Evolutionary conservation across 53 echinoderm and acorn worm genomes (phyloP), one percentile per base, ranked within the genome.

Genomic region (Echinarachnius parma): DNA sequence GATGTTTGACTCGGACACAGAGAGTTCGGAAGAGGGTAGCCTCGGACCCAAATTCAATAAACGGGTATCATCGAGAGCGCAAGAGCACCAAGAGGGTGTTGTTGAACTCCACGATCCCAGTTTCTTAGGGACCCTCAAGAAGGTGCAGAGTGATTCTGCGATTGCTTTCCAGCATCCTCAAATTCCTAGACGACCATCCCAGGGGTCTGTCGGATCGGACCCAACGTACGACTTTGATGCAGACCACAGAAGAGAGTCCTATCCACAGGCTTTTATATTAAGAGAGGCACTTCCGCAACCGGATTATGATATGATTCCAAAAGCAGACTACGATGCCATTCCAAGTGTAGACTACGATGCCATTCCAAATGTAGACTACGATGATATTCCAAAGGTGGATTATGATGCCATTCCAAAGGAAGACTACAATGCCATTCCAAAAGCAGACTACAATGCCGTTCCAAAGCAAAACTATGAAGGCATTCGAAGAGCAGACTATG

Each of bases 1-100:
- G 32, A 52, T 68, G 68, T 68, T 68, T 68, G 68, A 68, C 30
- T 50, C 53, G 5, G 68, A 52, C 31, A 53, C 68, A 3, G 68
- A 68, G 21, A 68, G 68, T 21, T 68, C 68, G 10, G 68, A 68
- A 33, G 68, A 68, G 13, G 68, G 53, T 2, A 68, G 52, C 25
- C 20, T 68, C 2, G 68, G 33, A 68, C 68, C 35, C 18, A 31
- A 34, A 22, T 50, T 32, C 15, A 23, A 4, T 19, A 20, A 19
- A 20, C 45, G 46, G 65, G n/a, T 23, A 42, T 46, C 19, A 5
- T n/a, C 5, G 4, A 22, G 21, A 61, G 22, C 9, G 16, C 1
- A 34, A 39, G 39, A 39, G 39, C 7, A 39, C 7, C 7, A 39
- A 39, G 39, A 39, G 39, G 39, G 13, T 9, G 7, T 39, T 13